Evolutionary conservation across 2,888 invertebrate genomes (phyloP), one percentile per base, ranked within the genome.

Genomic region (Craniophora ligustri): DNA sequence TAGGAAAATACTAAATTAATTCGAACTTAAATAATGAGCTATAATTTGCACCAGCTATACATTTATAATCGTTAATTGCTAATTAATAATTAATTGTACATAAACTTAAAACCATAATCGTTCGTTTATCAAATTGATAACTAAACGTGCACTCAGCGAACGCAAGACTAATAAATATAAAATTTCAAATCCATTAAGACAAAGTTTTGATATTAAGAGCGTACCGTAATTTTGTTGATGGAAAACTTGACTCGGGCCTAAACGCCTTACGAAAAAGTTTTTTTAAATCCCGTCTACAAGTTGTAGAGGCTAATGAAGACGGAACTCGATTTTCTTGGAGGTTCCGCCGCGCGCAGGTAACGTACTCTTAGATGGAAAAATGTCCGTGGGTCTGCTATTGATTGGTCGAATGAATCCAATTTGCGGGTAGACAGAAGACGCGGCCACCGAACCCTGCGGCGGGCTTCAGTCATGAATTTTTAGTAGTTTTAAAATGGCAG

Each of bases 201-300:
- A 78, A 90, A 92, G 86, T 90, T 91, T 87, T 84, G 87, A 87
- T 89, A 89, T 89, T 88, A 88, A 87, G 86, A 82, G 85, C 82
- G 87, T 82, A 88, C 88, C 88, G 89, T 90, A 86, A 91, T 91
- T 90, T 88, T 85, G 89, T 87, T 91, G 91, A 91, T 91, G 91
- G 89, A 82, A 88, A 91, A 88, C 88, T 90, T 86, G 84, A 84
- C 88, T 88, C 71, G 78, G 59, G 77, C 79, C 83, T 85, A 85
- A 91, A 88, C 83, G 88, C 79, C 84, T 88, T 86, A 80, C 81
- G 82, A 81, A 87, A 86, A 88, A 84, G 78, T 83, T 86, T 86
- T 82, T 81, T 83, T 71, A 77, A 84, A 82, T 79, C 84, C 74
- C 82, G 79, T 75, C 82, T 75, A 77, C 76, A 75, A 82, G 81